Percentiles rank a stretch among this genome's conserved stretches.
Conservation (phyloP, 2,888 invertebrate genomes). For the Idaea straminata region DNA sequence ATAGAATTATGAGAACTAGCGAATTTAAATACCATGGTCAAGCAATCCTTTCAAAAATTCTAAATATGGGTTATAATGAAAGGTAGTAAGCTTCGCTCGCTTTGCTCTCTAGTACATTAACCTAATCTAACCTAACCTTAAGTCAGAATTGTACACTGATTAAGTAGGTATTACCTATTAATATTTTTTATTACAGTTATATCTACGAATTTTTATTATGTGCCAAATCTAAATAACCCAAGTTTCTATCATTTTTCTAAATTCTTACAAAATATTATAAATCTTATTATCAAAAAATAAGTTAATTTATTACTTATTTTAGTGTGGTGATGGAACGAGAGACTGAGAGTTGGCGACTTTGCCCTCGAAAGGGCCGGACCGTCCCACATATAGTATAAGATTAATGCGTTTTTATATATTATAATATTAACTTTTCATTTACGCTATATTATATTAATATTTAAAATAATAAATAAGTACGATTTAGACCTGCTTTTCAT, state of each 20-base stretch:
- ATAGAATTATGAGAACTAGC: no score
- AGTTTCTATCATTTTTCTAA: constrained; percentile 6
- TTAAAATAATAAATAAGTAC: constrained; percentile 67
- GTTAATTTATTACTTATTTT: constrained; percentile 63
- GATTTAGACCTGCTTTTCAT: constrained; percentile 72
- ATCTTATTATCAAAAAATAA: constrained; percentile 33
- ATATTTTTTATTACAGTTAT: background rate
- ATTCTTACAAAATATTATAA: constrained; percentile 9
- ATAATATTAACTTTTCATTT: constrained; percentile 38
- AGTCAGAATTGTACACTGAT: no score
- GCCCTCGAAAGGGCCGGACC: constrained; percentile 68
- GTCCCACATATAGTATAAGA: constrained; percentile 77
- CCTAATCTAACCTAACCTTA: background rate
- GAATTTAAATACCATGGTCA: no score
- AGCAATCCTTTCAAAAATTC: no score
- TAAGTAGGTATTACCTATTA: no score
- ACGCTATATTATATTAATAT: constrained; percentile 57
- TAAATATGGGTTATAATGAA: background rate
- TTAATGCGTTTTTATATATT: constrained; percentile 37
- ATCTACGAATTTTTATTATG: background rate
- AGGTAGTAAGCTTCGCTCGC: background rate
- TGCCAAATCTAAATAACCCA: background rate
- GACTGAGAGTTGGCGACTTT: constrained; percentile 75
- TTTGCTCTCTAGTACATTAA: background rate
- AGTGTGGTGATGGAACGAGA: constrained; percentile 68